These are phyloP conservation scores for Graptemys geographica DNA, from an alignment of 2,797 vertebrate species.

Conservation along the genomic window DNA sequence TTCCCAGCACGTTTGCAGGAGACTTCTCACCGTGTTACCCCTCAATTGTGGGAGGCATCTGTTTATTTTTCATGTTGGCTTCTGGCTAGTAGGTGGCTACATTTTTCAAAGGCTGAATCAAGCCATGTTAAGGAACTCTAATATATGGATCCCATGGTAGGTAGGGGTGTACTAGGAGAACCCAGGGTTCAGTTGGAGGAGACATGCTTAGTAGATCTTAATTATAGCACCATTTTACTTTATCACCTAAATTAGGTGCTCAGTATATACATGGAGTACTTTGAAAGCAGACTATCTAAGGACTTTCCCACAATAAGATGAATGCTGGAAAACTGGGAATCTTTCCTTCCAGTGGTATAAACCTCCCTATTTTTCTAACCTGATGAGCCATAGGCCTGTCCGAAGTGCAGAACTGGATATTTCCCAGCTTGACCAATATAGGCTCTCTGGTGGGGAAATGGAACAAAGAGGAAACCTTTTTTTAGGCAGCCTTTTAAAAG, in stretches of 20 bases:
- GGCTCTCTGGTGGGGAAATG: neutral
- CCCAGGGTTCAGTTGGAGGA: neutral
- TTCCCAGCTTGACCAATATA: neutral
- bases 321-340: neutral
- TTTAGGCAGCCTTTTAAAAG: neutral
- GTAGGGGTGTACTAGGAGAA: neutral
- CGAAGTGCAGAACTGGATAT: neutral
- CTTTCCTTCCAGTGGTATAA: neutral
- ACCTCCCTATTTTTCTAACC: neutral
- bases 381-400: neutral
- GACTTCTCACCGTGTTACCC: neutral
- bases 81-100: neutral
- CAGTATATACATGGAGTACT: neutral
- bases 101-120: neutral
- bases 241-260: neutral
- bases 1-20: neutral
- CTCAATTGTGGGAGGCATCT: neutral
- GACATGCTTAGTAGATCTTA: neutral
- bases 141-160: neutral
- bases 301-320: neutral
- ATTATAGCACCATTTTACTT: neutral
- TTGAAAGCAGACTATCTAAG: neutral
- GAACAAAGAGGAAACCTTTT: neutral
- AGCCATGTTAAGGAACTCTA: neutral
- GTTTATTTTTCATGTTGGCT: neutral